Base-by-base conservation (phyloP, 2,797 vertebrate species). In the Acanthurus lineatus region DNA sequence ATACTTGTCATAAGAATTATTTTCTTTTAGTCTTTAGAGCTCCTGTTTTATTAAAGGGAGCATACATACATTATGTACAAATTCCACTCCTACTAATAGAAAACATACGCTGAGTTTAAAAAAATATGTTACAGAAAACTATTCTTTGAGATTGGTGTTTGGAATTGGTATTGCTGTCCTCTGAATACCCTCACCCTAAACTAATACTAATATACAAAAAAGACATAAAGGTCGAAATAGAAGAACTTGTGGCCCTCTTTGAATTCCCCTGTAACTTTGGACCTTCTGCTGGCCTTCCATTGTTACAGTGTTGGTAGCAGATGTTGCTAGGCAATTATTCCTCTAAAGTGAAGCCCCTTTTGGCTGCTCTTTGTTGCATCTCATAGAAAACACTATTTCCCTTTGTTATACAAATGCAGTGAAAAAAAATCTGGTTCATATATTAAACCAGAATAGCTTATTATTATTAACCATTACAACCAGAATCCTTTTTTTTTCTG, bases 311-410 rank as follows among this genome's bases (percentile, higher is more conserved):
- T 77, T 73, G 45, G 28, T 77, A 56, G 69, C 48, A 35, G 42
- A 73, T 63, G 81, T 91, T 89, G 83, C 78, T 80, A 88, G 75
- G 86, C 81, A 86, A 86, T 89, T 16, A 35, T 45, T 71, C 28
- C 60, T 81, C 49, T 45, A 22, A 28, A 58, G 68, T 51, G 67
- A 58, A 63, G 45, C 53, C 47, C 57, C 64, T 69, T 68, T 69
- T 75, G 66, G 73, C 48, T 85, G 61, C 74, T 58, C 68, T 72
- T 81, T 76, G 65, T 71, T 73, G 4, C 25, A 28, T 57, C 58
- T 73, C 51, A 48, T 52, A 69, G 22, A 72, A 79, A 86, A 77
- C 40, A 16, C 20, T 28, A 51, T 6, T 54, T 69, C 73, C 67
- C 59, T 71, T 54, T 69, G 54, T 81, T 80, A 72, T 19, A 66